Base-by-base conservation (phyloP, 2,113 vertebrate genomes). In the Gobiocypris rarus region DNA sequence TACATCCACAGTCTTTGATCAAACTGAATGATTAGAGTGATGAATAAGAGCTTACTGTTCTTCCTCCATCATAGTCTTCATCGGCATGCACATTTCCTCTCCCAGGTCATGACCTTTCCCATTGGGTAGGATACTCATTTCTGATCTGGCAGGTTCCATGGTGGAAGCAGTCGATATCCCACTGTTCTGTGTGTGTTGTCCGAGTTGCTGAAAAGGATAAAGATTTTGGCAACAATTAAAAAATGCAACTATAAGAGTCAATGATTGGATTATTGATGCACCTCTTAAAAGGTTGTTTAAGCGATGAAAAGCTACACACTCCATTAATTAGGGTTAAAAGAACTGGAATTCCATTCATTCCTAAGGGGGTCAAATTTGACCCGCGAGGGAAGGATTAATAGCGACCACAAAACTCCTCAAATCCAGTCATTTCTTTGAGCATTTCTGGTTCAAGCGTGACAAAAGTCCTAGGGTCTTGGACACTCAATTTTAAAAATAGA, bases 51-150 rank as follows among this genome's bases (percentile, higher is more conserved):
- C 94, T 95, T 89, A 95, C 94, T 92, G 91, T 82, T 95, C 94
- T 11, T 94, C 94, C 11, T 93, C 93, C 4, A 81, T 87, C 54
- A 92, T 17, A 0, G 83, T 90, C 91, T 95, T 95, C 92, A 93
- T 87, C 0, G 90, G 89, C 83, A 93, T 75, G 10, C 77, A 80
- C 84, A 86, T 71, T 19, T 93, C 94, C 19, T 93, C 92, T 5
- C 83, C 88, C 0, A 86, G 83, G 54, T 93, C 91, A 22, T 90
- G 90, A 70, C 86, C 82, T 89, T 93, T 95, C 43, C 94, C 94
- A 0, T 95, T 95, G 84, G 93, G 87, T 48, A 95, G 86, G 83
- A 95, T 92, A 83, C 91, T 94, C 90, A 91, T 93, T 87, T 95
- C 94, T 74, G 94, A 94, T 83, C 94, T 87, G 69, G 90, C 67